Evolutionary conservation across 2,113 vertebrate species (phyloP).

Genomic region (Odontophorus gujanensis): DNA sequence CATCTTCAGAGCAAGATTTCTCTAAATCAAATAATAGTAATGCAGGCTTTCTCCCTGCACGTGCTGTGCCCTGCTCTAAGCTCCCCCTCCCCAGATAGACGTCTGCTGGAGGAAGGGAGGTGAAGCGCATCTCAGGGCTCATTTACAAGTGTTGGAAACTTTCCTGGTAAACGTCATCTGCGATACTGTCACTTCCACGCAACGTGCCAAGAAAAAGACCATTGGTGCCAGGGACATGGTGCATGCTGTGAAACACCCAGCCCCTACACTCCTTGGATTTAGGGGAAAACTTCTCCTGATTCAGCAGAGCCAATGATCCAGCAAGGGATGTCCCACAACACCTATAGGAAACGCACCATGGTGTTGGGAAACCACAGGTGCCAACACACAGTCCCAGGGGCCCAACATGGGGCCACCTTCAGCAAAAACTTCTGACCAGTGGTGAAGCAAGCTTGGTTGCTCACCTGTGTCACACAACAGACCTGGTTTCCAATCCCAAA

Average conservation of each 20-base stretch:
- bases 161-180: constrained; percentile 42
- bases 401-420: neutral
- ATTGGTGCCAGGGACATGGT: neutral
- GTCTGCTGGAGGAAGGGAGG: constrained; percentile 3
- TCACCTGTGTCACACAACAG: neutral
- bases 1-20: constrained; percentile 18
- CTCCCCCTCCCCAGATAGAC: neutral
- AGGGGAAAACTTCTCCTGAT: neutral
- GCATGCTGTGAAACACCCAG: neutral
- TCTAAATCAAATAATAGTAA: constrained; percentile 2
- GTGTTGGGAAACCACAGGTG: neutral
- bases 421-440: neutral
- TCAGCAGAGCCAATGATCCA: neutral
- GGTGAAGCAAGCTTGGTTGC: neutral
- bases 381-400: neutral
- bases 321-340: accelerated
- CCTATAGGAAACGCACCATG: accelerated
- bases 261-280: neutral
- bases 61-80: neutral
- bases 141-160: constrained; percentile 34
- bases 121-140: neutral
- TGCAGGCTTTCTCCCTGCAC: neutral
- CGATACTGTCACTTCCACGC: constrained; percentile 42
- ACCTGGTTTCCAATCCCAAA: neutral
- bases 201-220: constrained; percentile 53